Conservation (phyloP, 2,888 invertebrate species). For the Catocala nupta region DNA sequence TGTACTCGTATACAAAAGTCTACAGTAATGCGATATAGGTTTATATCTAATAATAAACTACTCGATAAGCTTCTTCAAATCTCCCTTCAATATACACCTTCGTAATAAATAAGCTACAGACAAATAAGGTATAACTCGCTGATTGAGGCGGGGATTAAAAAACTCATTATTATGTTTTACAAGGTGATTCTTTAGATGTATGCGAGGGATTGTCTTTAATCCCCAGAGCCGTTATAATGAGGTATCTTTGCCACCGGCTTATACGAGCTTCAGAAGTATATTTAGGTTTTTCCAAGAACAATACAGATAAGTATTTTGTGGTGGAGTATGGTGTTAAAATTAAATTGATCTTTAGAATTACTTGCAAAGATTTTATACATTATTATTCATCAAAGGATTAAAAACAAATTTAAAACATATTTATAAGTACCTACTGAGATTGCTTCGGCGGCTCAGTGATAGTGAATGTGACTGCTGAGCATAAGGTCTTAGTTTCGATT, state of each 20-base stretch:
- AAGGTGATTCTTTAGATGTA: constrained; percentile 57
- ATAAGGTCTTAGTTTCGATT: too few relatives aligned
- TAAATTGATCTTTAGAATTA: too few relatives aligned
- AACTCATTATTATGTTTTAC: constrained; percentile 63
- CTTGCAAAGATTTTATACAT: too few relatives aligned
- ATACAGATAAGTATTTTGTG: constrained; percentile 20
- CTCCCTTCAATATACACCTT: constrained; percentile 1
- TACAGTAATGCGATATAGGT: too few relatives aligned
- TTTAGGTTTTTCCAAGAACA: constrained; percentile 21
- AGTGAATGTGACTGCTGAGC: too few relatives aligned
- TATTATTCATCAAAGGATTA: too few relatives aligned
- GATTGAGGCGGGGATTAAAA: constrained; percentile 55
- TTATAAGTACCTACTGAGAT: too few relatives aligned
- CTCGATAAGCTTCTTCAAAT: background rate
- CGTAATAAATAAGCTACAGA: constrained; percentile 12
- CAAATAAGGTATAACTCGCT: constrained; percentile 52
- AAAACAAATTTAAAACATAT: too few relatives aligned
- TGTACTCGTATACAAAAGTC: too few relatives aligned
- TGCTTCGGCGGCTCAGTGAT: too few relatives aligned
- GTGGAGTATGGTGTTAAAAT: too few relatives aligned
- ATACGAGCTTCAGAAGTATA: constrained; percentile 24
- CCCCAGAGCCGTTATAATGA: constrained; percentile 54
- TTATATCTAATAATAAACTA: background rate
- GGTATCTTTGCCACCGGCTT: constrained; percentile 41
- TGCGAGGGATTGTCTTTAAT: constrained; percentile 51